phyloP scores from a whole-genome alignment of 2,113 vertebrate species.

The Fregetta grallaria region DNA sequence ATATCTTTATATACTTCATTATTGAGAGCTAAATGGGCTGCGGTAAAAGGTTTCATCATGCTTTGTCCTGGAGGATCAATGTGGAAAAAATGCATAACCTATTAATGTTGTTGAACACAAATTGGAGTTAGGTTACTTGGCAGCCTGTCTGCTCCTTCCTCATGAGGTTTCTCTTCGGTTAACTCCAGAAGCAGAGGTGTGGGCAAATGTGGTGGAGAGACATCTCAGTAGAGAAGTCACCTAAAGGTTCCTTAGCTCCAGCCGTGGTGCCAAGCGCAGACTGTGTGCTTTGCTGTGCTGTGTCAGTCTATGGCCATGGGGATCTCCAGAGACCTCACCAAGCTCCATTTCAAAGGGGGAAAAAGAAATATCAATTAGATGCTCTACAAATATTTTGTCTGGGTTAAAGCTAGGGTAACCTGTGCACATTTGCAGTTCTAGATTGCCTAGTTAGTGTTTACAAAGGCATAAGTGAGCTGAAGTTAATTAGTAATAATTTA shows the following conservation, averaged over 20 bases:
- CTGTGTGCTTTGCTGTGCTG: not conserved
- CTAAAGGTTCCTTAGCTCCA: not conserved
- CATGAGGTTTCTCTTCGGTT: not conserved
- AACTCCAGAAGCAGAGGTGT: not conserved
- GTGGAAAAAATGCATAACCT: not conserved
- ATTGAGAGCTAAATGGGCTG: not conserved
- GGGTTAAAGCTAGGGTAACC: not conserved
- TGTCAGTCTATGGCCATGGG: not conserved
- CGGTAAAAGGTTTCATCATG: not conserved
- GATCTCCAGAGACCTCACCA: not conserved
- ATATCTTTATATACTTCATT: not conserved
- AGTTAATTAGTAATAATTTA: not conserved
- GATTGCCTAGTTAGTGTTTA: not conserved
- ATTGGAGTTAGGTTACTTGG: not conserved
- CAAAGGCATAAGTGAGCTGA: not conserved
- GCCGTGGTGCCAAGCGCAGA: not conserved
- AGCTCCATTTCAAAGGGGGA: not conserved
- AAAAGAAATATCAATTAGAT: not conserved
- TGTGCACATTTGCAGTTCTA: not conserved
- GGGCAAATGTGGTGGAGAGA: not conserved
- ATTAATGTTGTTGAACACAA: not conserved
- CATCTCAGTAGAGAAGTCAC: not conserved
- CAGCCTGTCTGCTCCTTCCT: not conserved
- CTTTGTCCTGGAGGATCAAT: not conserved
- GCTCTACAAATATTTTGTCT: not conserved